A percentile compares a stretch with the other conserved stretches of the same genome.
These are phyloP conservation scores for Pseudomugil gertrudae DNA, from an alignment of 2,797 vertebrate genomes.

Conservation along the genomic window DNA sequence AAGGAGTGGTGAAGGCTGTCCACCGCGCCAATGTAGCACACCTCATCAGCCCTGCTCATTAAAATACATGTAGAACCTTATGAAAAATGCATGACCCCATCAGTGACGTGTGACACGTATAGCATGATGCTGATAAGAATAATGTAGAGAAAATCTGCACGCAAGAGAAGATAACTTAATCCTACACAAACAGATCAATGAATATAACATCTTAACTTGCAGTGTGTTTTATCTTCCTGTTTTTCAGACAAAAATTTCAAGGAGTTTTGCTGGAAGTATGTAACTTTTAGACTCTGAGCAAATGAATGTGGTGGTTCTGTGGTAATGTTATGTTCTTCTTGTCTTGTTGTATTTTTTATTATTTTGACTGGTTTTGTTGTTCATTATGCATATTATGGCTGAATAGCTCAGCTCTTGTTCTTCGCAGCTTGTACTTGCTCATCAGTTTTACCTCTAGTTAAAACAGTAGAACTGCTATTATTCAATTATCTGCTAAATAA, in stretches of 20 bases:
- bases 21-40: constrained; percentile 46
- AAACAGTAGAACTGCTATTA: background rate
- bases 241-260: constrained; percentile 42
- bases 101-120: constrained; percentile 65
- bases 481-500: constrained; percentile 7
- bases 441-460: constrained; percentile 3
- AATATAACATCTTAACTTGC: constrained; percentile 37
- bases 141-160: constrained; percentile 29
- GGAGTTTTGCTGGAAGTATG: constrained; percentile 28
- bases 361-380: constrained; percentile 15
- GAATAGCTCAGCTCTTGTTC: constrained; percentile 13
- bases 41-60: constrained; percentile 76
- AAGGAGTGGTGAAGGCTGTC: constrained; percentile 67
- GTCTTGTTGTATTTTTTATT: background rate
- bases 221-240: constrained; percentile 7
- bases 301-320: constrained; percentile 22
- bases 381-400: constrained; percentile 30
- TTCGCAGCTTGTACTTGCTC: background rate
- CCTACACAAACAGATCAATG: constrained; percentile 34
- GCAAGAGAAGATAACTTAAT: constrained; percentile 44
- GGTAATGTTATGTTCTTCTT: constrained; percentile 4
- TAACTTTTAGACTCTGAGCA: background rate
- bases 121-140: constrained; percentile 62
- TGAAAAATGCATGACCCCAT: constrained; percentile 77
- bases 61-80: constrained; percentile 71